Percentiles rank a stretch among this genome's conserved stretches.
Conservation (phyloP, 2,113 vertebrate species). For the Ciconia stormi region DNA sequence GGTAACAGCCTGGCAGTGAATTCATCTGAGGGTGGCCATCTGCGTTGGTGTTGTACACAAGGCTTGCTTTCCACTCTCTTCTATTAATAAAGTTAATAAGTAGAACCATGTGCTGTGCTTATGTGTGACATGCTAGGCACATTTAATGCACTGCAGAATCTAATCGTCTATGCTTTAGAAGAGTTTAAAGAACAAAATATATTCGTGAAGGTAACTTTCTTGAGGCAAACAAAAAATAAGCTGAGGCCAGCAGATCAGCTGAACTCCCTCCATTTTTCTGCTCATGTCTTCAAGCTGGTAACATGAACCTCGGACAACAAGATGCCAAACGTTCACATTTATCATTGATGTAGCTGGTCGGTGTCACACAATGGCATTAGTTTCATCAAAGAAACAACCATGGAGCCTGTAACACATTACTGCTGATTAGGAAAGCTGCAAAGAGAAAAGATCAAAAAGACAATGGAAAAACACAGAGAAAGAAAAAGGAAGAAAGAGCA, state of each 20-base stretch:
- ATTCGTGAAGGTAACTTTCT: neutral
- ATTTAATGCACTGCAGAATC: neutral
- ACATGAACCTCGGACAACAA: neutral
- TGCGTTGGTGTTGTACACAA: neutral
- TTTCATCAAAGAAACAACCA: neutral
- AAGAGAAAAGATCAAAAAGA: neutral
- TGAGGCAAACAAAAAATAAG: neutral
- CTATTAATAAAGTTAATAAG: conserved; percentile 16
- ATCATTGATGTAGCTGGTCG: neutral
- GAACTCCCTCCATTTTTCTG: neutral
- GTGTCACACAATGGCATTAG: neutral
- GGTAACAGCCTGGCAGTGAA: neutral
- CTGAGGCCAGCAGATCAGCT: neutral
- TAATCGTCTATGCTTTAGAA: neutral
- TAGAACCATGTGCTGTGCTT: neutral
- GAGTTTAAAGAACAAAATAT: neutral
- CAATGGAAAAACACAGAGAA: neutral
- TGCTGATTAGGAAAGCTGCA: neutral
- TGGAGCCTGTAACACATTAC: neutral
- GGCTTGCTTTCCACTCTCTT: neutral
- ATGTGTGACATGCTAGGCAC: neutral
- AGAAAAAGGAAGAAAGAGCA: neutral
- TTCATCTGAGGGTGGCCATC: neutral
- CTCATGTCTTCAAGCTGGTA: neutral
- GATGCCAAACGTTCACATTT: neutral